Evolutionary conservation across 2,888 invertebrate species (phyloP).

Genomic region (Tipula unca): DNA sequence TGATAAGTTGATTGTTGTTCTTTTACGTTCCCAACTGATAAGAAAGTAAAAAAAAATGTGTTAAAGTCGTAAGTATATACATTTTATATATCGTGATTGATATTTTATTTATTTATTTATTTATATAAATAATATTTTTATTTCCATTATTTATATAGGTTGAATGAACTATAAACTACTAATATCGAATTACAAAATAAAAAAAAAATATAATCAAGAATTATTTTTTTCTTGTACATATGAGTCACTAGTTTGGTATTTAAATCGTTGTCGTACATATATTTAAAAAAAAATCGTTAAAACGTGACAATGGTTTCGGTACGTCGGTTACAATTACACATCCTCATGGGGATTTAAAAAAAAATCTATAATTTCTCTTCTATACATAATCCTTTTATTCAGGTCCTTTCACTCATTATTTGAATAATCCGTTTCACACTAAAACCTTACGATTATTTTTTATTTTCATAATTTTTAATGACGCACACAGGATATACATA

Average conservation of each 20-base stretch:
- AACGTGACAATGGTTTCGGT: neutral
- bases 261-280: neutral
- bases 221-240: neutral
- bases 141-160: slow-evolving; percentile 8
- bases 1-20: neutral
- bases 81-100: neutral
- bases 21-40: neutral
- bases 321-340: neutral
- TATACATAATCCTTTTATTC: neutral
- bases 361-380: neutral
- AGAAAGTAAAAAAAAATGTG: neutral
- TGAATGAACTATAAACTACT: slow-evolving; percentile 14
- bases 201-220: neutral
- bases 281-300: neutral
- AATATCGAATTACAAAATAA: neutral
- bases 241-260: neutral
- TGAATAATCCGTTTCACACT: neutral
- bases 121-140: slow-evolving; percentile 8
- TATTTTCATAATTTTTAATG: neutral
- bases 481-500: neutral
- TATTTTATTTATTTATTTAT: neutral
- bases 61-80: neutral
- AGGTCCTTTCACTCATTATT: neutral
- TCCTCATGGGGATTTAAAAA: neutral
- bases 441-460: neutral